Evolutionary conservation across 2,888 invertebrate species (phyloP).

Genomic region (Acleris laterana): DNA sequence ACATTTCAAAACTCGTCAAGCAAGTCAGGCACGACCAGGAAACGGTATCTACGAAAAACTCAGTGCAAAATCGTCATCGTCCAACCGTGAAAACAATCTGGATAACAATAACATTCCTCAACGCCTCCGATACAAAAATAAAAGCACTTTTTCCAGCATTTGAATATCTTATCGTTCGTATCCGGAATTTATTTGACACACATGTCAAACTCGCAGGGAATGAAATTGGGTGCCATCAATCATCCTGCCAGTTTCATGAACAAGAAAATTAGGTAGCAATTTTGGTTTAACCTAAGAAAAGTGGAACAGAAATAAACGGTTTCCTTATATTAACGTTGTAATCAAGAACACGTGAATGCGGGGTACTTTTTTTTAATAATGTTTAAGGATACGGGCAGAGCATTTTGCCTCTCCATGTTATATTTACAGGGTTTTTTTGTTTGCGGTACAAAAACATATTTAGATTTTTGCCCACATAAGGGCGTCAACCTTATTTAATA

Average conservation of each 20-base stretch:
- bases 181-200: conserved; percentile 36
- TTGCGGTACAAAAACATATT: too few species aligned
- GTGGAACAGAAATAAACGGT: conserved; percentile 13
- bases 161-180: conserved; percentile 35
- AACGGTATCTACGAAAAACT: background rate
- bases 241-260: conserved; percentile 34
- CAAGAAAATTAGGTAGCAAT: conserved; percentile 33
- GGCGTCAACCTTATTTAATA: too few species aligned
- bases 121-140: conserved; percentile 14
- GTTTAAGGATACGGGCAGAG: too few species aligned
- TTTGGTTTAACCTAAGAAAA: conserved; percentile 25
- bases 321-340: conserved; percentile 17
- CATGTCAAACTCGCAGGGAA: conserved; percentile 31
- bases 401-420: too few species aligned
- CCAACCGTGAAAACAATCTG: conserved; percentile 6
- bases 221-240: conserved; percentile 35
- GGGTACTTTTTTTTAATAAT: background rate
- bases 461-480: too few species aligned
- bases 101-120: conserved; percentile 3
- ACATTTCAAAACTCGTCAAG: too few species aligned
- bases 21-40: background rate
- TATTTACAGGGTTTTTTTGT: too few species aligned
- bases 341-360: conserved; percentile 8
- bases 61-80: background rate
- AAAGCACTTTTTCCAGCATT: conserved; percentile 18